Percentiles rank a stretch among this genome's conserved stretches.
These are phyloP conservation scores for Pyrgilauda ruficollis DNA, from an alignment of 2,113 vertebrate species.

Conservation along the genomic window DNA sequence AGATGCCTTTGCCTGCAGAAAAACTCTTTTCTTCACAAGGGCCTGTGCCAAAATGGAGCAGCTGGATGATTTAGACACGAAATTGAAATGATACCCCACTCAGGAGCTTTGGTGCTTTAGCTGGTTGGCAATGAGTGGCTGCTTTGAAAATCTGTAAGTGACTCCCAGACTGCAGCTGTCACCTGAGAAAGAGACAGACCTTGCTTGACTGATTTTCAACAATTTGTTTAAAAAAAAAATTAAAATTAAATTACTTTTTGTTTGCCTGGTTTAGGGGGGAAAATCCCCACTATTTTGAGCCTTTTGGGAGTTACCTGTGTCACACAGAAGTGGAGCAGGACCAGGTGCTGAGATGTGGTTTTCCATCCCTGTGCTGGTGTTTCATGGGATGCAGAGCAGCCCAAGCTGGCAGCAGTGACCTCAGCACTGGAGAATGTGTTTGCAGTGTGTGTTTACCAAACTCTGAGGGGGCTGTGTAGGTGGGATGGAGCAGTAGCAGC, in stretches of 20 bases:
- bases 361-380: not conserved
- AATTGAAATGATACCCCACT: not conserved
- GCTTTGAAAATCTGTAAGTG: not conserved
- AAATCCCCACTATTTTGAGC: not conserved
- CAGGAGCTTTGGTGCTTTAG: not conserved
- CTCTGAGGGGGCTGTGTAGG: not conserved
- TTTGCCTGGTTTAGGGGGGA: accelerated
- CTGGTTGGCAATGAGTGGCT: not conserved
- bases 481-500: constrained; percentile 7
- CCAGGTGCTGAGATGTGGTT: accelerated
- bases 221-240: not conserved
- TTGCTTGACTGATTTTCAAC: not conserved
- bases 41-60: not conserved
- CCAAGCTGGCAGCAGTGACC: not conserved
- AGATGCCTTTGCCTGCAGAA: not conserved
- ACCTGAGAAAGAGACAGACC: not conserved
- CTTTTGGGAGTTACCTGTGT: not conserved
- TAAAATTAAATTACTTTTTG: not conserved
- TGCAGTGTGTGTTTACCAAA: not conserved
- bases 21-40: not conserved
- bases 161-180: not conserved
- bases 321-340: accelerated
- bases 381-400: accelerated
- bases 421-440: not conserved
- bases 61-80: not conserved